Evolutionary conservation across 2,113 vertebrate genomes (phyloP), one percentile per base, ranked within the genome.

Genomic region (Andinoacara biseriatus): DNA sequence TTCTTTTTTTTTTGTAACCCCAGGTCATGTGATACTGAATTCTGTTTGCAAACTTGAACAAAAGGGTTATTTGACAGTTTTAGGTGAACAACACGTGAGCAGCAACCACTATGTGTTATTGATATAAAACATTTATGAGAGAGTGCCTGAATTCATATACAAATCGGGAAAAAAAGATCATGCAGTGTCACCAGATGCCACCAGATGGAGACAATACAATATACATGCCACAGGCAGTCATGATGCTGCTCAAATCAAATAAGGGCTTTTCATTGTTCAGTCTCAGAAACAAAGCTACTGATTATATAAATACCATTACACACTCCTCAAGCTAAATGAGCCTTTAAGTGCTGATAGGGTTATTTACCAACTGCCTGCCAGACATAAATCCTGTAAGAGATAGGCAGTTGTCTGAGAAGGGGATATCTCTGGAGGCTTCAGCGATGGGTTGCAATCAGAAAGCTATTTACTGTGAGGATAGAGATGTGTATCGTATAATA

Each of bases 191-290:
- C 4, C 33, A 7, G 9, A 4, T 20, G 29, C 94, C 94, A 89
- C 85, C 81, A 95, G 95, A 94, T 94, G 94, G 94, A 52, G 89
- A 93, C 83, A 87, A 67, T 80, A 74, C 81, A 52, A 57, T 81
- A 87, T 29, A 35, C 24, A 38, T 59, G 7, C 54, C 3, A 13
- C 56, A 77, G 49, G 54, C n/a, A 20, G 14, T 40, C 10, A 14
- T 24, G 7, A 10, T 49, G 17, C 61, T 43, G 20, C 4, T 69
- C 15, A 31, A 63, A 76, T 67, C 22, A 59, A 58, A 85, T 18
- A 67, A 59, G 43, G 7, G 31, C 3, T 43, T 61, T 76, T 84
- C 15, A 81, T 79, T 57, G 29, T 74, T 61, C 31, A 86, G 24
- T 78, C n/a, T 61, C 54, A 87, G 15, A 63, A 83, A 62, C 31